Conservation (phyloP, 2,888 invertebrate species). For the Chymomyza amoena region DNA sequence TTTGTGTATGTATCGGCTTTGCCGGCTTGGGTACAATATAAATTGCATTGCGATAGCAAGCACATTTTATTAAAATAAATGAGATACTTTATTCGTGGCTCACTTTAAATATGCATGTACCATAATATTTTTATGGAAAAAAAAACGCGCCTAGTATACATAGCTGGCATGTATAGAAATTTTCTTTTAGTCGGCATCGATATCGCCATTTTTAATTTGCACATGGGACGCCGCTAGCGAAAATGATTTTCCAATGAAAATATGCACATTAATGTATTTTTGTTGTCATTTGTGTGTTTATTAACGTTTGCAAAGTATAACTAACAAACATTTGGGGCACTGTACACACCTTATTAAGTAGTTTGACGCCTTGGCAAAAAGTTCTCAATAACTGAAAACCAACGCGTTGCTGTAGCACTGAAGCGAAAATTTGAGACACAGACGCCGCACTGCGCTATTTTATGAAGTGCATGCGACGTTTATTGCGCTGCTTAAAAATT, state of each 20-base stretch:
- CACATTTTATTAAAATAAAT: neutral
- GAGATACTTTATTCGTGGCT: neutral
- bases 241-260: neutral
- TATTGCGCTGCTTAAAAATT: neutral
- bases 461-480: neutral
- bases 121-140: too few relatives aligned
- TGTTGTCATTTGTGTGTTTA: neutral
- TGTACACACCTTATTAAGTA: neutral
- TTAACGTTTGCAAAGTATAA: neutral
- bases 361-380: neutral
- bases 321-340: neutral
- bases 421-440: neutral
- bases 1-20: neutral
- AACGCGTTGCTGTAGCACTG: neutral
- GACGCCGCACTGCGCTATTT: neutral
- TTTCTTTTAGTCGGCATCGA: conserved; percentile 5
- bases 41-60: neutral
- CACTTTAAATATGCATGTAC: too few relatives aligned
- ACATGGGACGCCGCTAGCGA: conserved; percentile 36
- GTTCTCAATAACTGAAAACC: neutral
- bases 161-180: neutral
- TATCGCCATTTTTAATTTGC: conserved; percentile 69
- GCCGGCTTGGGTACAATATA: neutral
- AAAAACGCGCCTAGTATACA: neutral
- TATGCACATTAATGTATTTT: neutral